These are phyloP conservation scores for Actinostola sp. DNA, from an alignment of 92 coral and sea anemone genomes.

Conservation along the genomic window DNA sequence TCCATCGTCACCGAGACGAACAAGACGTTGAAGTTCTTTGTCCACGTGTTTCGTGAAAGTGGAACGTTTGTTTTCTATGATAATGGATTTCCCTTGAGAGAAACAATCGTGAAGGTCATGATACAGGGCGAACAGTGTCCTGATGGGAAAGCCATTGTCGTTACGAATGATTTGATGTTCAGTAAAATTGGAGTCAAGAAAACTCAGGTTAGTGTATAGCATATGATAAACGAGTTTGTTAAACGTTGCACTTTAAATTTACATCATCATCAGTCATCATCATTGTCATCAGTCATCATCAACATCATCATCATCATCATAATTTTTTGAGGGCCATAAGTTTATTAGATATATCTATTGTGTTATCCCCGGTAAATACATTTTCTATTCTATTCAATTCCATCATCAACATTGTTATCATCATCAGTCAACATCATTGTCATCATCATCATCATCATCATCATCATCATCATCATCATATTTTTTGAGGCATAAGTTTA, in stretches of 20 bases:
- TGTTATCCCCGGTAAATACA: too few species aligned
- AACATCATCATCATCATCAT: neutral
- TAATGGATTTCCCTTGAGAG: constrained; percentile 73
- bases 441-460: too few species aligned
- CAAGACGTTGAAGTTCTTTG: constrained; percentile 68
- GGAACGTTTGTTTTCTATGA: constrained; percentile 97
- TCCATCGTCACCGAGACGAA: constrained; percentile 82
- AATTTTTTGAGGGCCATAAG: neutral
- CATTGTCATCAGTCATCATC: neutral
- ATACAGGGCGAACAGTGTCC: constrained; percentile 66
- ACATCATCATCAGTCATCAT: too few species aligned
- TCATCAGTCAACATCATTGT: too few species aligned
- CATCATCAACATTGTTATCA: too few species aligned
- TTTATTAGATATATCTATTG: too few species aligned
- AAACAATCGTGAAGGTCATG: constrained; percentile 74
- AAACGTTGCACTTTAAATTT: too few species aligned
- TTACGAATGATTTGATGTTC: constrained; percentile 42
- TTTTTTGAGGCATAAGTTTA: neutral
- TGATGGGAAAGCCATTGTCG: constrained; percentile 27
- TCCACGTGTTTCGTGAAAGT: constrained; percentile 80
- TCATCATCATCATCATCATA: too few species aligned
- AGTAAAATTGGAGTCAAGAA: constrained; percentile 60
- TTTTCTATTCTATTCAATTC: too few species aligned
- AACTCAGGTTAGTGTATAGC: constrained; percentile 54
- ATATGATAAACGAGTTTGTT: too few species aligned